Percentiles rank a stretch among this genome's conserved stretches.
phyloP scores from a whole-genome alignment of 2,888 invertebrate genomes.

The Operophtera brumata region DNA sequence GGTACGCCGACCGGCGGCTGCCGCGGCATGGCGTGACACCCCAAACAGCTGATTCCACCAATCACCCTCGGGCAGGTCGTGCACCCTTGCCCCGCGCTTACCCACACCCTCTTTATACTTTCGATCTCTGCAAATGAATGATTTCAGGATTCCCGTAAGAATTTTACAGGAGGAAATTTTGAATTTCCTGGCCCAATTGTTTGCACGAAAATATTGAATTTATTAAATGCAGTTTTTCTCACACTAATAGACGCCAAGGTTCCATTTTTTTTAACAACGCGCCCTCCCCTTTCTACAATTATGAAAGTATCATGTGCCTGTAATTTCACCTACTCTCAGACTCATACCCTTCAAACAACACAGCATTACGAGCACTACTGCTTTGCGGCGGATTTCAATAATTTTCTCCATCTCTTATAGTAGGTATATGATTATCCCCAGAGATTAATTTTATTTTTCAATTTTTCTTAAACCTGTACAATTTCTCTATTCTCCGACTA shows the following conservation, averaged over 20 bases:
- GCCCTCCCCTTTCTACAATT: too few species aligned
- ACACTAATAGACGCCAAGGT: too few species aligned
- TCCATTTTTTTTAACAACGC: too few species aligned
- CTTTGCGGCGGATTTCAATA: too few species aligned
- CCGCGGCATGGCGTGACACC: constrained; percentile 72
- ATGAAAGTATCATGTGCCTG: too few species aligned
- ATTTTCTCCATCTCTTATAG: too few species aligned
- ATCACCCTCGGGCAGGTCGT: constrained; percentile 61
- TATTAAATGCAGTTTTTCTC: not conserved
- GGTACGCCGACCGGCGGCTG: constrained; percentile 74
- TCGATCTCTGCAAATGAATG: constrained; percentile 52
- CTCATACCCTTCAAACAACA: too few species aligned
- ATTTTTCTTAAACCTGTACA: too few species aligned
- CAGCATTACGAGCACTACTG: too few species aligned
- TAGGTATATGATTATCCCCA: too few species aligned
- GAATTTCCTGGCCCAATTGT: constrained; percentile 31
- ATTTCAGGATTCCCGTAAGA: constrained; percentile 36
- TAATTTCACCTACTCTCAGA: too few species aligned
- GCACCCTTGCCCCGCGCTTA: constrained; percentile 60
- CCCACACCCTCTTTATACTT: constrained; percentile 56
- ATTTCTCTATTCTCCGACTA: not conserved
- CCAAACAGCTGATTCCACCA: constrained; percentile 76
- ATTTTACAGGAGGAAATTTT: constrained; percentile 38
- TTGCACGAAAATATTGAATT: not conserved
- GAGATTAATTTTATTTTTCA: too few species aligned